Conservation (phyloP, 2,113 vertebrate species). For the Rousettus leschenaultii region DNA sequence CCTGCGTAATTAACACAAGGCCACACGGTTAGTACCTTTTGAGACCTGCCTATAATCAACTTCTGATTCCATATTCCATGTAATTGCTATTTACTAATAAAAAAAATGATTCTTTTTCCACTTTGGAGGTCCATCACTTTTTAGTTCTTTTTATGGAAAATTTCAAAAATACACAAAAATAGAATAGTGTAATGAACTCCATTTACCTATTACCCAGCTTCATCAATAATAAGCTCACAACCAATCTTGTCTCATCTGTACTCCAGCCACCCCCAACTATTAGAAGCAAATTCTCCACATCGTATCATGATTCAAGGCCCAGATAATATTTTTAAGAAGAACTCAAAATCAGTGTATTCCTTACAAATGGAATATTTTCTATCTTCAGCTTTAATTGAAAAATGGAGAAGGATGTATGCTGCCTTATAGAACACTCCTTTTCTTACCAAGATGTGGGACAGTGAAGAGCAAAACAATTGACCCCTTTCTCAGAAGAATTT, state of each 20-base stretch:
- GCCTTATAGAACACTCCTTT: neutral
- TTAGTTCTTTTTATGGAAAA: neutral
- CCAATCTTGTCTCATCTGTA: neutral
- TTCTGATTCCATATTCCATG: neutral
- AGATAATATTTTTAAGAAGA: slow-evolving; percentile 12
- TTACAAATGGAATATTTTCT: neutral
- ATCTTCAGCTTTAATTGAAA: slow-evolving; percentile 37
- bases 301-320: neutral
- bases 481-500: slow-evolving; percentile 44
- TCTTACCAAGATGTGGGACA: slow-evolving; percentile 25
- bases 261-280: neutral
- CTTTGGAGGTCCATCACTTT: neutral
- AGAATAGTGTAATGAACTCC: neutral
- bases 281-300: neutral
- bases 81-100: neutral
- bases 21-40: neutral
- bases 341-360: neutral
- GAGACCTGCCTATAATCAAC: neutral
- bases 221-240: neutral
- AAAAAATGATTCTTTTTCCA: neutral
- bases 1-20: neutral
- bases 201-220: neutral
- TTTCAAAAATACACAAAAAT: slow-evolving; percentile 14
- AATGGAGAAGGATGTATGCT: neutral
- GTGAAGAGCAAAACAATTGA: slow-evolving; percentile 29